phyloP scores from a whole-genome alignment of 2,888 invertebrate species.

The Ophraella communa region DNA sequence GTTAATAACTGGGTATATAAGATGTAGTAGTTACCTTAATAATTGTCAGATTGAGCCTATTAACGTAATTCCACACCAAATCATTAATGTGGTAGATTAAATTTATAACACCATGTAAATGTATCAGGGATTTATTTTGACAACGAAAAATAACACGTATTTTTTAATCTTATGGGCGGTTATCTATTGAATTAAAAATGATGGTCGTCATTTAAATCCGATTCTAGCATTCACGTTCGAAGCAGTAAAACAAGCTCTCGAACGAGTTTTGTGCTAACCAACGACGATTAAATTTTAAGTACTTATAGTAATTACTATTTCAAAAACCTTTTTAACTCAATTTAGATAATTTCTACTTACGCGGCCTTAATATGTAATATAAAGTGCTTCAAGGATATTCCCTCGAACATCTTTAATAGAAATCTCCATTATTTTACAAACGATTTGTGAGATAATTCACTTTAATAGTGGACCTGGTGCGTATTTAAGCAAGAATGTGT shows the following conservation, averaged over 20 bases:
- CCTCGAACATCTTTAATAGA: constrained; percentile 24
- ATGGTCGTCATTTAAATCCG: background rate
- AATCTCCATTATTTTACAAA: constrained; percentile 27
- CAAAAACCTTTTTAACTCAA: constrained; percentile 11
- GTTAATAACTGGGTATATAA: too few species aligned
- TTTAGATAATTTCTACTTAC: constrained; percentile 14
- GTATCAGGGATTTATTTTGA: background rate
- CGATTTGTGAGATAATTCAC: constrained; percentile 30
- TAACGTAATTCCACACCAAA: too few species aligned
- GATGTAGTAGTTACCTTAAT: too few species aligned
- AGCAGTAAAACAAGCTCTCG: background rate
- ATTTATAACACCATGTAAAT: too few species aligned
- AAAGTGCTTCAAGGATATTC: constrained; percentile 10
- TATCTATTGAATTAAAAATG: background rate
- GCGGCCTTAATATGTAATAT: constrained; percentile 6
- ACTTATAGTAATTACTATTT: constrained; percentile 21
- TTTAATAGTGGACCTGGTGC: constrained; percentile 27
- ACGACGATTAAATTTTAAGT: background rate
- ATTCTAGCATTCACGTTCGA: background rate
- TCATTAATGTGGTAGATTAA: too few species aligned
- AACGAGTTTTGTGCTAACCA: background rate
- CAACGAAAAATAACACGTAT: background rate
- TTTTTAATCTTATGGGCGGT: background rate
- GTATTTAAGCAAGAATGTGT: constrained; percentile 19
- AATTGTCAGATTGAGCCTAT: too few species aligned